Evolutionary conservation across 2,113 vertebrate genomes (phyloP), one percentile per base, ranked within the genome.

Genomic region (Ivindomyrus marchei): DNA sequence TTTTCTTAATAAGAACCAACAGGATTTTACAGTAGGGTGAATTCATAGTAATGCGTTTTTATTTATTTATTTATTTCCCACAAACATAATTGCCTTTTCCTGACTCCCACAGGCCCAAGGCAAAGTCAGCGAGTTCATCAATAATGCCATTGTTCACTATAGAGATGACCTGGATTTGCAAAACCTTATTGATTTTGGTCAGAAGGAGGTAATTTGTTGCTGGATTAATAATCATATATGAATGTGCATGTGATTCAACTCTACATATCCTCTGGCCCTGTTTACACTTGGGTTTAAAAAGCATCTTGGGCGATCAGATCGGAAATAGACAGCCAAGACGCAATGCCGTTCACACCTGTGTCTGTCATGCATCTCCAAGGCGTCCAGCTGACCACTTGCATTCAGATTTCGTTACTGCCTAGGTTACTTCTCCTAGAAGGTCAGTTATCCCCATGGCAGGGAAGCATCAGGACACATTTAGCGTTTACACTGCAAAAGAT

Each of bases 111-210:
- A 98, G 98, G 97, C 97, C 1, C 96, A 96, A 0, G 92, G 93
- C 45, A 97, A 97, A 94, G 97, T 99, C 89, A 98, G 95, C 2
- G 94, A 96, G 83, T 92, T 98, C 39, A 95, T 99, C 90, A 96
- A 94, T 89, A 96, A 95, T 0, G 95, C 97, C 90, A 97, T 99
- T 0, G 90, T 97, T 39, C 97, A 98, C 93, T 99, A 99, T 91
- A 96, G 97, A 88, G 96, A 98, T 24, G 98, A 99, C 91, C 45
- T 97, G 84, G 97, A 99, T 91, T 94, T 99, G 83, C 97, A 99
- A 91, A 99, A 99, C 93, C 96, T 98, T 47, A 98, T 99, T 24
- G 97, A 99, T 91, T 98, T 95, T 88, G 97, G 97, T 70, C 98
- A 99, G 94, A 96, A 95, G 94, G 95, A 98, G 96, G 98, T 98